Evolutionary conservation across 2,113 vertebrate genomes (phyloP).

Genomic region (Chunga burmeisteri): DNA sequence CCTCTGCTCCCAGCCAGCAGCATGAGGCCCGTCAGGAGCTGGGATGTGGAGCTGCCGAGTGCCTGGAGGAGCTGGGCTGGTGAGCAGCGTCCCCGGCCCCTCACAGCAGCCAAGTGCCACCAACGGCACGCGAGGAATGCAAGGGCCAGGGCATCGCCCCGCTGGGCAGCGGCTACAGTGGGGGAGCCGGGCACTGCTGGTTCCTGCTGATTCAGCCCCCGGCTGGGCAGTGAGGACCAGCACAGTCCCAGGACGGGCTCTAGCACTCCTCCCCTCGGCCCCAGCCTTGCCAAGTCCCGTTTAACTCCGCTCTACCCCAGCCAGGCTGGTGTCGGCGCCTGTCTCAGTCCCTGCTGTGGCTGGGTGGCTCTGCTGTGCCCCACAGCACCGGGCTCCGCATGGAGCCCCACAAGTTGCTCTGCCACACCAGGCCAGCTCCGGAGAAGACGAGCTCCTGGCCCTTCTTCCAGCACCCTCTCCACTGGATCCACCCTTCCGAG

Average conservation of each 20-base stretch:
- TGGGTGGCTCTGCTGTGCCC: not conserved
- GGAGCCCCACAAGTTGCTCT: not conserved
- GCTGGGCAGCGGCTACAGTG: not conserved
- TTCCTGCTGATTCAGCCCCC: not conserved
- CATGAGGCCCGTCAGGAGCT: not conserved
- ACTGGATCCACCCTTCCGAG: rapidly evolving
- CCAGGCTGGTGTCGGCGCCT: rapidly evolving
- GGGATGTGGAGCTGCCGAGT: rapidly evolving
- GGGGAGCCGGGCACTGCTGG: not conserved
- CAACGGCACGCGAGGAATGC: not conserved
- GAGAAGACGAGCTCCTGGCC: not conserved
- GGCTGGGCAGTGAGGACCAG: not conserved
- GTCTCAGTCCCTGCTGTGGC: rapidly evolving
- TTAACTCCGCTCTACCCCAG: not conserved
- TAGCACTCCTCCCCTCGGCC: not conserved
- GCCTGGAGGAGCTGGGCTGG: not conserved
- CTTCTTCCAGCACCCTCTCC: not conserved
- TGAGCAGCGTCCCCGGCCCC: rapidly evolving
- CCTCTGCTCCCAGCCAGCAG: not conserved
- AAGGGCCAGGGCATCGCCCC: not conserved
- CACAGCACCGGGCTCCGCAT: rapidly evolving
- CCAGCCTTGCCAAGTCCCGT: rapidly evolving
- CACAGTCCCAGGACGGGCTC: rapidly evolving
- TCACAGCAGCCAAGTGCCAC: not conserved
- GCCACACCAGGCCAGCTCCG: rapidly evolving